Conservation (phyloP, 2,888 invertebrate species). For the Anaspis maculata region DNA sequence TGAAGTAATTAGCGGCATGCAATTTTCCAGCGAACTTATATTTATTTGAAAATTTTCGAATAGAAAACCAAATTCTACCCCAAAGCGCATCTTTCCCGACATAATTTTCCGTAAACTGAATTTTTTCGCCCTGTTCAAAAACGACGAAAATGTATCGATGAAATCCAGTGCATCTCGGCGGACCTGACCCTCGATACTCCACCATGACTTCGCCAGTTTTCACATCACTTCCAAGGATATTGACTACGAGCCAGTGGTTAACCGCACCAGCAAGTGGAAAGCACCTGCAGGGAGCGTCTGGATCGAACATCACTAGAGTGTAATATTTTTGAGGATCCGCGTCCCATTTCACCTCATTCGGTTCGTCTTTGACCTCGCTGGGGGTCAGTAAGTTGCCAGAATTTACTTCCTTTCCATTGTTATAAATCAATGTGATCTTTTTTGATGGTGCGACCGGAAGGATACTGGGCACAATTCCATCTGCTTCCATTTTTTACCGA, state of each 20-base stretch:
- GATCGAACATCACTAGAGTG: constrained; percentile 45
- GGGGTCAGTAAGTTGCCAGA: constrained; percentile 61
- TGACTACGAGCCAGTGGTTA: constrained; percentile 74
- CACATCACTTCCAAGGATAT: constrained; percentile 58
- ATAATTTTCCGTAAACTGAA: constrained; percentile 32
- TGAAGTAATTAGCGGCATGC: constrained; percentile 21
- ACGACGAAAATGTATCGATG: constrained; percentile 63
- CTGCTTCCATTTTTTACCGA: constrained; percentile 1
- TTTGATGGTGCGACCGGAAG: neutral
- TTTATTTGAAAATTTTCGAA: constrained; percentile 18
- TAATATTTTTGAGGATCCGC: constrained; percentile 51
- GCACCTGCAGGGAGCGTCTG: constrained; percentile 10
- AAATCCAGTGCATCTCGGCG: constrained; percentile 62
- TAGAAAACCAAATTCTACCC: constrained; percentile 17
- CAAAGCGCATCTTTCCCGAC: no score
- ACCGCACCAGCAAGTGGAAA: constrained; percentile 47
- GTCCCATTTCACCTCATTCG: constrained; percentile 57
- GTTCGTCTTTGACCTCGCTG: constrained; percentile 60
- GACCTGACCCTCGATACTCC: constrained; percentile 57
- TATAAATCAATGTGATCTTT: constrained; percentile 3
- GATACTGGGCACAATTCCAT: neutral
- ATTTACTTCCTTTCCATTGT: constrained; percentile 38
- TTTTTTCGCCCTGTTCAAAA: constrained; percentile 55
- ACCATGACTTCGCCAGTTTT: constrained; percentile 54
- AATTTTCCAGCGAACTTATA: constrained; percentile 19